Evolutionary conservation across 2,797 vertebrate genomes (phyloP), one percentile per base, ranked within the genome.

Genomic region (Darevskia mixta): DNA sequence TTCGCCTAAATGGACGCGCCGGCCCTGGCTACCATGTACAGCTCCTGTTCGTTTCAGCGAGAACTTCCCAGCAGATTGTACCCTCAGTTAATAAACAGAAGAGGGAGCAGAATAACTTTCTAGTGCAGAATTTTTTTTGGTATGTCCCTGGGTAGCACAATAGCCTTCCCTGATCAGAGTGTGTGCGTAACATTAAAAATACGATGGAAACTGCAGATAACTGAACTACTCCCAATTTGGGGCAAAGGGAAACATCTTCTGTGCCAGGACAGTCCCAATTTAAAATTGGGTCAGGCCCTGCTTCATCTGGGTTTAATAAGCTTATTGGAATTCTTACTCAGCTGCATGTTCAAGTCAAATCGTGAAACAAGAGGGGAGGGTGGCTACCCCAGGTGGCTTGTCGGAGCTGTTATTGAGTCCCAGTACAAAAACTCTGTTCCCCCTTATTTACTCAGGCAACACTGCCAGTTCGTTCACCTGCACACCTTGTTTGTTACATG

Each of bases 231-330:
- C 71, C 15, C 71, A 55, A 32, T 29, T 15, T 66, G 27, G 45
- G n/a, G 79, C 55, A 67, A 76, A 66, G 23, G 10, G 41, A 41
- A 27, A 76, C 58, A 76, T 82, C 6, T 13, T 75, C 23, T 35
- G 9, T 49, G 23, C 38, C 23, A 69, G 15, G 7, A 77, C 41
- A 78, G 67, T 7, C 38, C 79, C 71, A 82, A 6, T n/a, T 41
- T 35, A 55, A 82, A 76, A 67, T 10, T 76, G 71, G 38, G 55
- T 2, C 85, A 69, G 67, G 82, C 38, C 79, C 32, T 66, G 8
- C 41, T 82, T 87, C 29, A n/a, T 73, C 58, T 55, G 79, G 43
- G 32, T 38, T n/a, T 83, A 87, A 87, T 71, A 69, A 77, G 72
- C 80, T 87, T 87, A 77, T 17, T 35, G 73, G 72, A 83, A 87